Conservation (phyloP, 2,797 vertebrate species). For the Danio aesculapii region DNA sequence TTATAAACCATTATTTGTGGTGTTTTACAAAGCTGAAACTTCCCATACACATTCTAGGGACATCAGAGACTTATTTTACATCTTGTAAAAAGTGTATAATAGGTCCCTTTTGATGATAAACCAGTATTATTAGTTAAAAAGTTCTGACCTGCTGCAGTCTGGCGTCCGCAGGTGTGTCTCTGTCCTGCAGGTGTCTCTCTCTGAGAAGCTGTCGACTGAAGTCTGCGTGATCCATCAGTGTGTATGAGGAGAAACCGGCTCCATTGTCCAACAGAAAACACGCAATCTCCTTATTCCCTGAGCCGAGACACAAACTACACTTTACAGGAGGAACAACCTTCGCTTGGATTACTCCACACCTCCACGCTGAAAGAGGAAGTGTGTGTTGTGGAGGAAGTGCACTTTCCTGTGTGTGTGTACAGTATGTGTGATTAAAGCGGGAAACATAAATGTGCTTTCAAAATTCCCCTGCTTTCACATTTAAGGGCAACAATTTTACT, state of each 20-base stretch:
- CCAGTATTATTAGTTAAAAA: too few relatives aligned
- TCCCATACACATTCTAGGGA: too few relatives aligned
- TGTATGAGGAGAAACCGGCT: slow-evolving; percentile 93
- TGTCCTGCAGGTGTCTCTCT: slow-evolving; percentile 79
- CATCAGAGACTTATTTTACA: too few relatives aligned
- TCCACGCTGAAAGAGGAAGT: slow-evolving; percentile 61
- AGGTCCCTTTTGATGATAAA: too few relatives aligned
- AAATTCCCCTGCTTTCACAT: slow-evolving; percentile 34
- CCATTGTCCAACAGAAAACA: slow-evolving; percentile 90
- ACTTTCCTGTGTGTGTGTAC: background rate
- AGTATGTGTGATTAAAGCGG: slow-evolving; percentile 17
- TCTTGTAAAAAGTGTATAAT: too few relatives aligned
- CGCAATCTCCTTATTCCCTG: slow-evolving; percentile 89
- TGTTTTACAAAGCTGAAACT: too few relatives aligned
- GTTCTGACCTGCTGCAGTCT: slow-evolving; percentile 55
- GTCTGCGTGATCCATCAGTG: slow-evolving; percentile 89
- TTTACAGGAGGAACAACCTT: slow-evolving; percentile 26
- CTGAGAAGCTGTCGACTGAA: slow-evolving; percentile 87
- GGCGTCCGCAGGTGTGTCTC: slow-evolving; percentile 40
- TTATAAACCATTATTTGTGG: too few relatives aligned
- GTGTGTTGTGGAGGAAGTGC: slow-evolving; percentile 1
- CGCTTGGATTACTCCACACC: slow-evolving; percentile 18
- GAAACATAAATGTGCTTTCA: slow-evolving; percentile 27
- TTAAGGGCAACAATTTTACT: background rate
- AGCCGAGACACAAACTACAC: slow-evolving; percentile 52